Base-by-base conservation (phyloP, 2,888 invertebrate genomes). In the Alitta virens region DNA sequence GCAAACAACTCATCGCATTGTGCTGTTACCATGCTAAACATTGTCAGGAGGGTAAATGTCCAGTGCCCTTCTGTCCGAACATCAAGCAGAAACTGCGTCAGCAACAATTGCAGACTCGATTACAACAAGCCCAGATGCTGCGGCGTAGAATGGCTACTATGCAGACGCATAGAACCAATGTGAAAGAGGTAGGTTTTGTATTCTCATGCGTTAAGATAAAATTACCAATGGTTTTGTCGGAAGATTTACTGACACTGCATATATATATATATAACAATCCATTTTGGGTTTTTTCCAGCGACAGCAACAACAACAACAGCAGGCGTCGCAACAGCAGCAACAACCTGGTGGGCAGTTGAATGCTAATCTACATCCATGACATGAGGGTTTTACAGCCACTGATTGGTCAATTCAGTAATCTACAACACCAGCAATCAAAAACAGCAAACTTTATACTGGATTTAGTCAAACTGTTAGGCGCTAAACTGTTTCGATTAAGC, bases 11-110 rank as follows among this genome's bases (percentile, higher is more conserved):
- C 57, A 95, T 98, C 78, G 98, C 98, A 40, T 85, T 99, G 67
- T 99, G 99, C 82, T 98, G 96, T 83, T 98, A 97, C 84, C 99
- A 99, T 83, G 98, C 99, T 54, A 99, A 98, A 84, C 95, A 97
- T 85, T 99, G 99, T 85, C 84, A 83, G 71, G 86, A 86, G 74
- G 90, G 89, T 68, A 96, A 96, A 84, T 98, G 97, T 85, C 91
- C 92, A 64, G 98, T 99, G 82, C 98, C 98, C 69, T 99, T 98
- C 90, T 99, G 99, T 86, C 90, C 91, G 77, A 96, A 95, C 82
- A 97, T 99, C 80, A 96, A 98, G 83, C 93, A 95, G 83, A 98
- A 98, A 84, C 85, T 99, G 75, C 92, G 94, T 78, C 97, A 98
- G 83, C 98, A 99, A 83, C 96, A 98, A 82, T 84, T 94, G 68